Percentiles rank a stretch among this genome's conserved stretches.
Conservation (phyloP, 2,888 invertebrate genomes). For the Monoplex corrugatus region DNA sequence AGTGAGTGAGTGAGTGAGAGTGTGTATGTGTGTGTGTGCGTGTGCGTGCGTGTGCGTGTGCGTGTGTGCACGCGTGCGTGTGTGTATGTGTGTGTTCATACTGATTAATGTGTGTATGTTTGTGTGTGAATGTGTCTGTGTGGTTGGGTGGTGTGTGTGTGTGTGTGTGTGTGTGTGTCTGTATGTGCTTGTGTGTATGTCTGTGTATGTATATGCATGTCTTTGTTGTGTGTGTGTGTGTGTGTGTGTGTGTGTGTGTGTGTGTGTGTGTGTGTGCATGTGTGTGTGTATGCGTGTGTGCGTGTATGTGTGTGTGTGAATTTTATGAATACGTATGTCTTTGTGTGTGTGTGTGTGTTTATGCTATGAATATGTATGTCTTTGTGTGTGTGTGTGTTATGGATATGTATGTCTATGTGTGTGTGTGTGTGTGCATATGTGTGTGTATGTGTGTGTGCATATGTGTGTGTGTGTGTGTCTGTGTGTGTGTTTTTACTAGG, state of each 20-base stretch:
- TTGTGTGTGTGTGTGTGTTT: too few species aligned
- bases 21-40: background rate
- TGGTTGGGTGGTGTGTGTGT: background rate
- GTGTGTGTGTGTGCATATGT: too few species aligned
- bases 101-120: background rate
- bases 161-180: slow-evolving; percentile 21
- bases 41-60: background rate
- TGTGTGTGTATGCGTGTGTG: background rate
- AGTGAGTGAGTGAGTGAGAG: background rate
- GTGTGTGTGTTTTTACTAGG: background rate
- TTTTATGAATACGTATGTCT: too few species aligned
- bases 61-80: background rate
- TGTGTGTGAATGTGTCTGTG: background rate
- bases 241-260: slow-evolving; percentile 30
- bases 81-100: background rate
- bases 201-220: slow-evolving; percentile 15
- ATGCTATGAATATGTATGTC: too few species aligned
- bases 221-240: slow-evolving; percentile 15
- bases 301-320: too few species aligned
- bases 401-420: too few species aligned
- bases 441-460: too few species aligned
- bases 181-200: background rate
- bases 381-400: too few species aligned
- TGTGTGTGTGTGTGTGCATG: slow-evolving; percentile 8
- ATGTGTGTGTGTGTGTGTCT: too few species aligned